A percentile compares a stretch with the other conserved stretches of the same genome.
phyloP scores from a whole-genome alignment of 2,888 invertebrate genomes.

The Aspidapion aeneum region DNA sequence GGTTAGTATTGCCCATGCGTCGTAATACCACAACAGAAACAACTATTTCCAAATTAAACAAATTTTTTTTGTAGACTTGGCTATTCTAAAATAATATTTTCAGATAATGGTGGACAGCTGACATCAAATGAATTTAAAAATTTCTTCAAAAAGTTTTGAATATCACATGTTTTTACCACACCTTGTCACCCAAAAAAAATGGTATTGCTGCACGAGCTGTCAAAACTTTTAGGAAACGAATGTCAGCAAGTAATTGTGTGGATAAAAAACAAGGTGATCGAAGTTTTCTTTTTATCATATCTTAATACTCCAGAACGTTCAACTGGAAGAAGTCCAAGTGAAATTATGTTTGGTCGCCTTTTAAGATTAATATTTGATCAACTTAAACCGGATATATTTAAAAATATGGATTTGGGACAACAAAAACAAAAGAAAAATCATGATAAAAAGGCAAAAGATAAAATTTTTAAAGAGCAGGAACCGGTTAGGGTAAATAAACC shows the following conservation, averaged over 20 bases:
- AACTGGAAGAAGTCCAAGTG: constrained; percentile 13
- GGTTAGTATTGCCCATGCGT: constrained; percentile 18
- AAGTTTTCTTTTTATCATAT: constrained; percentile 17
- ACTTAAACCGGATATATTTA: constrained; percentile 9
- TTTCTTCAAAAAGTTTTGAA: constrained; percentile 16
- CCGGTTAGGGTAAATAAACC: constrained; percentile 15
- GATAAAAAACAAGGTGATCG: neutral
- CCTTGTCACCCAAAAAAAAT: constrained; percentile 24
- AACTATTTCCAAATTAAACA: constrained; percentile 9
- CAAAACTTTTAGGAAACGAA: constrained; percentile 20
- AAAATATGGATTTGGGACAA: constrained; percentile 9
- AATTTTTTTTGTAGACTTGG: constrained; percentile 29
- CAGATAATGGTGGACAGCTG: constrained; percentile 33
- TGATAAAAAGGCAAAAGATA: constrained; percentile 3
- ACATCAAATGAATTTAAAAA: constrained; percentile 28
- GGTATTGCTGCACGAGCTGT: constrained; percentile 22
- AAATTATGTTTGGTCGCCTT: constrained; percentile 14
- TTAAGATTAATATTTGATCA: constrained; percentile 13
- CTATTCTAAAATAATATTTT: constrained; percentile 30
- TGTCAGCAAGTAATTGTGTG: constrained; percentile 1
- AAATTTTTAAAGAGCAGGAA: constrained; percentile 2
- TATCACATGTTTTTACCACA: constrained; percentile 14
- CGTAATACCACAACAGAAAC: neutral
- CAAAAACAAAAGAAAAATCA: constrained; percentile 8
- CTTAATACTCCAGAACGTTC: constrained; percentile 18